A percentile compares a stretch with the other conserved stretches of the same genome.
These are phyloP conservation scores for Nephrocerus scutellatus DNA, from an alignment of 2,888 invertebrate genomes.

Conservation along the genomic window DNA sequence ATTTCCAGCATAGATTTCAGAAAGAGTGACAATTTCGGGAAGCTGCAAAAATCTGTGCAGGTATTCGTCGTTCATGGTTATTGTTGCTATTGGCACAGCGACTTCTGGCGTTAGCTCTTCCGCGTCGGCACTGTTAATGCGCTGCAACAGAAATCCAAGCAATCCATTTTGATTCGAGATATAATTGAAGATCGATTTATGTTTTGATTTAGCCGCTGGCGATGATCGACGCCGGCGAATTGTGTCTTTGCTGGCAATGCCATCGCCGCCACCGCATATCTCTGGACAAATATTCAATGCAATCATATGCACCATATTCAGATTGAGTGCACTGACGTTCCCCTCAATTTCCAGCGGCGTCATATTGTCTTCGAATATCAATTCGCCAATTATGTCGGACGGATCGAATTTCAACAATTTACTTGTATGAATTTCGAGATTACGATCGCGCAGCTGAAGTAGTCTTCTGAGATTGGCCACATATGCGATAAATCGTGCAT, in stretches of 20 bases:
- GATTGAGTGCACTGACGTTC: constrained; percentile 61
- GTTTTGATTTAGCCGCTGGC: constrained; percentile 29
- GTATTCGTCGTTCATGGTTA: constrained; percentile 26
- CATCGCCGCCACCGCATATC: constrained; percentile 23
- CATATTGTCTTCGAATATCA: constrained; percentile 61
- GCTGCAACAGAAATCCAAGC: constrained; percentile 35
- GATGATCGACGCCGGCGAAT: constrained; percentile 5
- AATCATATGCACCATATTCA: constrained; percentile 68
- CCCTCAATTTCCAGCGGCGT: constrained; percentile 63
- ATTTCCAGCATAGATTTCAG: constrained; percentile 31
- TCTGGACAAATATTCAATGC: constrained; percentile 65
- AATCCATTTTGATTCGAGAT: constrained; percentile 38
- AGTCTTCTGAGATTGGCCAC: constrained; percentile 40
- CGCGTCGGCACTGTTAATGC: constrained; percentile 25
- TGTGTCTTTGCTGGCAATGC: constrained; percentile 6
- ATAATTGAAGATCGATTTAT: constrained; percentile 39
- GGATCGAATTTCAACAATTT: constrained; percentile 44
- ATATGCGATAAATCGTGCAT: constrained; percentile 37
- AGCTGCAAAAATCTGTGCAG: constrained; percentile 30
- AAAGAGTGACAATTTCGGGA: constrained; percentile 28
- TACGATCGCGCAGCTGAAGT: constrained; percentile 40
- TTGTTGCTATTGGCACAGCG: constrained; percentile 1
- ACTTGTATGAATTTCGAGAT: constrained; percentile 33
- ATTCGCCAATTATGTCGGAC: constrained; percentile 57
- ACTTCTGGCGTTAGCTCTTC: too few species aligned